Percentiles rank a stretch among this genome's conserved stretches.
These are phyloP conservation scores for Anisognathus igniventris DNA, from an alignment of 2,797 vertebrate species.

Conservation along the genomic window DNA sequence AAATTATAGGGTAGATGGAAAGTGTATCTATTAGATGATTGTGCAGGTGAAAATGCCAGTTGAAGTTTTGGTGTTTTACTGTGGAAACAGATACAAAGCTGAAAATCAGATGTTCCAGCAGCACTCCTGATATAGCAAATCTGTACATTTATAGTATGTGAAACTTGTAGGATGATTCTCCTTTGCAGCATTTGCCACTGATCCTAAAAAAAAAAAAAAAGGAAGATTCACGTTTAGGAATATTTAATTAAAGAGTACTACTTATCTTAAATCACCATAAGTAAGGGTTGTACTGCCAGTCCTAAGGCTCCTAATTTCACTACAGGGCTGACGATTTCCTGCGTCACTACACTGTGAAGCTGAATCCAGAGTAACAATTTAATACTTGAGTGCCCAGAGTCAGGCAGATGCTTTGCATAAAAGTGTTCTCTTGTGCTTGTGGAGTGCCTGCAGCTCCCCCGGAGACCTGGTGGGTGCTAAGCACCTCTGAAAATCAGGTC, in stretches of 20 bases:
- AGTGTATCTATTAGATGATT: neutral
- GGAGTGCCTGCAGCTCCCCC: constrained; percentile 8
- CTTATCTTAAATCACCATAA: neutral
- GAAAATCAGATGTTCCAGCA: neutral
- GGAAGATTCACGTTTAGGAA: neutral
- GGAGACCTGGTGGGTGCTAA: neutral
- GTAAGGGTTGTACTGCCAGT: neutral
- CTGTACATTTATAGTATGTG: neutral
- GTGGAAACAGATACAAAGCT: neutral
- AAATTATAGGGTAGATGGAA: constrained; percentile 15
- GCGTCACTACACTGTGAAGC: neutral
- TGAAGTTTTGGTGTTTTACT: neutral
- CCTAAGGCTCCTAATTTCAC: neutral
- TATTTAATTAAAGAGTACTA: neutral
- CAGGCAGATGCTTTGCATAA: constrained; percentile 14
- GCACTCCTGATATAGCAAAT: neutral
- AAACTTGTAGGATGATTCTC: neutral
- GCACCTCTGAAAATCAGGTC: constrained; percentile 33
- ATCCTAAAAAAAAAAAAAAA: neutral
- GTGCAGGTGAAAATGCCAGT: neutral
- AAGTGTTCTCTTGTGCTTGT: constrained; percentile 13
- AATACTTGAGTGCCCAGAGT: constrained; percentile 37
- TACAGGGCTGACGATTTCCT: neutral
- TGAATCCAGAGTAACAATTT: constrained; percentile 39
- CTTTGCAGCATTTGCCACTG: neutral